Evolutionary conservation across 1,140 invertebrate genomes (phyloP), one percentile per base, ranked within the genome.

Genomic region (Triops cancriformis): DNA sequence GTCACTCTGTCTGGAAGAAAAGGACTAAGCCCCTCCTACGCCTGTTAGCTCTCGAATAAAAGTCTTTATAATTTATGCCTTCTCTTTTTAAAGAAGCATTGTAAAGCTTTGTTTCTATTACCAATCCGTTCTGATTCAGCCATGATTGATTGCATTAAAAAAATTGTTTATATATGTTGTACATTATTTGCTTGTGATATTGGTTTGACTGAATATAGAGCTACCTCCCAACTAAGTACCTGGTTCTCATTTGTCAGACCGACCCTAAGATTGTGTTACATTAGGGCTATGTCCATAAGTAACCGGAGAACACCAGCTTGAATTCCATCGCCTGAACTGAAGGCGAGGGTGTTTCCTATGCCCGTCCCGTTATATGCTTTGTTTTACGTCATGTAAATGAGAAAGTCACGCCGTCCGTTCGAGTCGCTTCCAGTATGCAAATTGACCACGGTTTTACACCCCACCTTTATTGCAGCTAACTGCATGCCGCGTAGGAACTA

Each of bases 1-100:
- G 78, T 88, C 89, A 28, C 82, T 92, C 27, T 90, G 88, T 83
- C 84, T 86, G 80, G 83, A 83, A 43, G 87, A 88, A 42, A 73
- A 78, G 11, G 73, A 78, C 51, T 64, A 23, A 64, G 23, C 23
- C 18, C 23, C 23, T 64, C 10, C 14, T 18, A 14, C 14, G 6
- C 23, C 51, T 23, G 1, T 64, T 64, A n/a, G 5, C 51, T 64
- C 18, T 64, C 51, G 18, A 64, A 23, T 14, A 64, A 64, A 6
- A 64, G 51, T 64, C 14, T 64, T 18, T 64, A 64, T 64, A 6
- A 18, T 64, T 64, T 64, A 64, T 64, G 51, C 51, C 9, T 64
- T 64, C 18, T 23, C 23, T 23, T 64, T 18, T 64, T 23, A 64
- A 64, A n/a, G 51, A 64, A 64, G 51, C 51, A 64, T 64, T 64